These are phyloP conservation scores for Pseudochromis fuscus DNA, from an alignment of 2,797 vertebrate genomes.

Conservation along the genomic window DNA sequence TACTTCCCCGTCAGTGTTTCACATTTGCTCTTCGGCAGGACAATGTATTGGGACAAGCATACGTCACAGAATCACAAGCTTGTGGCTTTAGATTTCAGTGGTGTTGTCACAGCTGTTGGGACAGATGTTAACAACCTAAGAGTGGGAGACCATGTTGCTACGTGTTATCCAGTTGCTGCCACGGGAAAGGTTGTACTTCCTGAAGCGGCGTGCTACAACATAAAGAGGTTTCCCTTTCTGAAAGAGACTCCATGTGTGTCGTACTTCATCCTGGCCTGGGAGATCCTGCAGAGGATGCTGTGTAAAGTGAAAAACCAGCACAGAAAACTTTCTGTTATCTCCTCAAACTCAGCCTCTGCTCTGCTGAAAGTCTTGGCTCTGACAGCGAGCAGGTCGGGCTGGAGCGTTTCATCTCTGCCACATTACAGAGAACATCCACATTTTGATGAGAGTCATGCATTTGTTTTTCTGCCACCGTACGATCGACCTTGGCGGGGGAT, in stretches of 20 bases:
- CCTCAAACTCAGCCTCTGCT: conserved; percentile 71
- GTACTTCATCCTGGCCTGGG: conserved; percentile 88
- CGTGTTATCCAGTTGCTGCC: conserved; percentile 87
- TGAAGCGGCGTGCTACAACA: conserved; percentile 82
- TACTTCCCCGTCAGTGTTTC: conserved; percentile 88
- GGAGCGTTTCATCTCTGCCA: conserved; percentile 76
- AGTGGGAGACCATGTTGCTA: conserved; percentile 86
- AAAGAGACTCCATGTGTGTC: conserved; percentile 87
- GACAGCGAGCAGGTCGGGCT: conserved; percentile 81
- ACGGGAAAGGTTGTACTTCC: conserved; percentile 82
- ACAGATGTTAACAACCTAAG: conserved; percentile 78
- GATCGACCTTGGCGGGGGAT: conserved; percentile 63
- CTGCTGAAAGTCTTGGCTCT: conserved; percentile 80
- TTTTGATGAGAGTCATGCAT: conserved; percentile 67
- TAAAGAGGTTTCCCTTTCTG: conserved; percentile 81
- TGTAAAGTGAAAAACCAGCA: conserved; percentile 68
- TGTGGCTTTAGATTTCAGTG: conserved; percentile 88
- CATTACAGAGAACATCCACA: conserved; percentile 45
- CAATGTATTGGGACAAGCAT: conserved; percentile 88
- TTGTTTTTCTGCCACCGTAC: conserved; percentile 85
- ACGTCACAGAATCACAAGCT: conserved; percentile 80
- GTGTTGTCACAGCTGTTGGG: conserved; percentile 84
- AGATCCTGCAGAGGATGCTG: conserved; percentile 82
- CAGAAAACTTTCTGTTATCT: conserved; percentile 77
- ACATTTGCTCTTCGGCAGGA: conserved; percentile 81